These are phyloP conservation scores for Brachionus calyciflorus DNA, from an alignment of 1,140 invertebrate genomes.

Conservation along the genomic window DNA sequence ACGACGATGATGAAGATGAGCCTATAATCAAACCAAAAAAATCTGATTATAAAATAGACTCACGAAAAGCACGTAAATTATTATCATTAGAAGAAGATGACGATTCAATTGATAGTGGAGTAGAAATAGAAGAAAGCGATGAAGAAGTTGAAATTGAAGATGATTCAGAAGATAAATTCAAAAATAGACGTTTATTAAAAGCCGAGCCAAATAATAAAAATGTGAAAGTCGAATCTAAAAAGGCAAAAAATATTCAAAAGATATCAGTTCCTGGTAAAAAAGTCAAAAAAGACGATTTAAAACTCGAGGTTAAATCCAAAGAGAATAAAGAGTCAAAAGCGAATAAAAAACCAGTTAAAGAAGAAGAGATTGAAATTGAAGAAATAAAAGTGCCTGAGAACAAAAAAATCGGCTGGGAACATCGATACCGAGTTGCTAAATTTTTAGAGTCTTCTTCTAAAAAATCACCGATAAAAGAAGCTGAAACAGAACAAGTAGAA, in stretches of 20 bases:
- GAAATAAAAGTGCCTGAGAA: background rate
- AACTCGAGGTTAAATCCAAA: background rate
- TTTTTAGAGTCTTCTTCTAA: background rate
- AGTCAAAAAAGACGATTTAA: background rate
- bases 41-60: slow-evolving; percentile 49
- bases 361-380: background rate
- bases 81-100: slow-evolving; percentile 54
- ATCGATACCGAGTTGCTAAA: slow-evolving; percentile 22
- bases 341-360: background rate
- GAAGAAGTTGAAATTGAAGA: slow-evolving; percentile 47
- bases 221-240: background rate
- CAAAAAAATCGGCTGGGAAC: slow-evolving; percentile 8
- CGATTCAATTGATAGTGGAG: too few relatives aligned
- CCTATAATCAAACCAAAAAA: slow-evolving; percentile 35
- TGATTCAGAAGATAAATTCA: background rate
- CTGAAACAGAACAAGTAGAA: background rate
- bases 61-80: slow-evolving; percentile 51
- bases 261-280: background rate
- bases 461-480: background rate
- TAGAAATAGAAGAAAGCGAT: too few relatives aligned
- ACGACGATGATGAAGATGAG: slow-evolving; percentile 18
- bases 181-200: slow-evolving; percentile 9
- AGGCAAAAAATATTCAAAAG: background rate
- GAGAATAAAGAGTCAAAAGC: background rate
- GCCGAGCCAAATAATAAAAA: background rate